These are phyloP conservation scores for Drosophila subpulchrella DNA, from an alignment of 1,140 invertebrate genomes.

Conservation along the genomic window DNA sequence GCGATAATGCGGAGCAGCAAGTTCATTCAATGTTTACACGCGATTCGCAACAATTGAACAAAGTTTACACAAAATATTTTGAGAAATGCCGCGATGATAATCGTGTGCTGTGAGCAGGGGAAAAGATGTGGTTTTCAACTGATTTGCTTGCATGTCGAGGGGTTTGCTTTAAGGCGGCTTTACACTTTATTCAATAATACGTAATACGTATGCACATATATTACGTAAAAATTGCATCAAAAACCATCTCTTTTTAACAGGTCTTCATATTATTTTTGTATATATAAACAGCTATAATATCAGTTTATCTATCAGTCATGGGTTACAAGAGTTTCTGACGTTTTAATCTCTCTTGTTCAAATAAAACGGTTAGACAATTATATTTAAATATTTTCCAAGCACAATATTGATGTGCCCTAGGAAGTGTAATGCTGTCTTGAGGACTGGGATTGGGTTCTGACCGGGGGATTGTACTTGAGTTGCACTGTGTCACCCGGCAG, in stretches of 20 bases:
- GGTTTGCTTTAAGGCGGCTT: not conserved
- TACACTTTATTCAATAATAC: not conserved
- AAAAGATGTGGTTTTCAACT: not conserved
- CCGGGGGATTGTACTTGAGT: not conserved
- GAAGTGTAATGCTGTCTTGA: not conserved
- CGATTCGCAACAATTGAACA: slow-evolving; percentile 34
- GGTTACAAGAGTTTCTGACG: no score
- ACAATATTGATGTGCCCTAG: not conserved
- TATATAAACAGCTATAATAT: no score
- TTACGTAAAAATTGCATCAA: not conserved
- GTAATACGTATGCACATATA: not conserved
- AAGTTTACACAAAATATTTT: slow-evolving; percentile 16
- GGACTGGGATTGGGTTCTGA: not conserved
- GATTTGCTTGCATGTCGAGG: slow-evolving; percentile 8
- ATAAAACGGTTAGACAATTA: not conserved
- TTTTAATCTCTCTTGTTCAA: not conserved
- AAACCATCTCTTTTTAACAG: not conserved
- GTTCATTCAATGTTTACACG: slow-evolving; percentile 31
- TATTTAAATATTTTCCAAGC: not conserved
- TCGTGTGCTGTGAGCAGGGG: not conserved
- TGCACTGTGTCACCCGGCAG: slow-evolving; percentile 1
- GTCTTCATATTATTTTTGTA: no score
- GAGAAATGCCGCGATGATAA: not conserved
- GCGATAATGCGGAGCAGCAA: slow-evolving; percentile 19
- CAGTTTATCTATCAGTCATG: no score